Base-by-base conservation (phyloP, 2,888 invertebrate species). In the Cerastoderma edule region DNA sequence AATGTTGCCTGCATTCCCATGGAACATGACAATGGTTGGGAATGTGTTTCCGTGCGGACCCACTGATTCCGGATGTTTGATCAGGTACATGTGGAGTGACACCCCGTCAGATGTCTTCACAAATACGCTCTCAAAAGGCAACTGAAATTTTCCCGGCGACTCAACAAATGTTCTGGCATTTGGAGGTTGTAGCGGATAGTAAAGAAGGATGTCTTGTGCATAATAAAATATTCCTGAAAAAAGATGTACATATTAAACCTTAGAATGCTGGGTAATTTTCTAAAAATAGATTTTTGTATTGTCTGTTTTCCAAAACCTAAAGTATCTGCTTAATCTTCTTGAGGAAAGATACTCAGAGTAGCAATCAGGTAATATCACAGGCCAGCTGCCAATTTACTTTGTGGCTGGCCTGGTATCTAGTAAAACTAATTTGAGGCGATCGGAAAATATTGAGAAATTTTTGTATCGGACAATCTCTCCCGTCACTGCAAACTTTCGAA, bases 1-100 rank as follows among this genome's bases (percentile, higher is more conserved):
- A 95, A 98, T 97, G 92, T 98, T 99, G 19, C 98, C 98, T 67
- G 98, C 98, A 95, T 98, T 99, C 6, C 98, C 98, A 94, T 99
- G 98, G 83, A 98, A 95, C 93, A 96, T 98, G 66, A 98, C 93
- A 90, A 98, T 94, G 13, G 98, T 98, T 0, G 97, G 97, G 67
- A 54, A 72, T n/a, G n/a, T n/a, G n/a, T n/a, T n/a, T n/a, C n/a
- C n/a, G n/a, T n/a, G n/a, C n/a, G n/a, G n/a, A n/a, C 63, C 65
- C 27, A 30, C 19, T 2, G 72, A 60, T 13, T 69, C 60, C 33
- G 87, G 75, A 75, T 93, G 93, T 81, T 92, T 93, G 28, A 93
- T 90, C n/a, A 94, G 85, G 64, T 93, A 90, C 64, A 90, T 85
- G 82, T 93, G 92, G 53, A 93, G 88, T 19, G 84, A 83, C 10